phyloP scores from a whole-genome alignment of 2,113 vertebrate genomes.

The Romanogobio albipinnatus region DNA sequence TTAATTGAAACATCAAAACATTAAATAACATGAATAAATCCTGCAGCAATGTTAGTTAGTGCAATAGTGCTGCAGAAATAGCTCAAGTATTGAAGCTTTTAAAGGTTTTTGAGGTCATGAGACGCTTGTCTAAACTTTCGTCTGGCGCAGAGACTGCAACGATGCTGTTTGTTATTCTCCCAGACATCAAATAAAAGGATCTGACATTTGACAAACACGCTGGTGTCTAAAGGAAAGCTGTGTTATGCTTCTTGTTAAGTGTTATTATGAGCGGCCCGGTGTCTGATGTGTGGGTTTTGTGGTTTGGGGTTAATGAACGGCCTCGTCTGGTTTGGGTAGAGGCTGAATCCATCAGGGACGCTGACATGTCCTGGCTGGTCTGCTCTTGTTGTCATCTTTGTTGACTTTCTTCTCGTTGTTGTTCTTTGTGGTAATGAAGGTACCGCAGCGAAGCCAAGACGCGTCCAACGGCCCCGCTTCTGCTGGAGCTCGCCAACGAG shows the following conservation, averaged over 20 bases:
- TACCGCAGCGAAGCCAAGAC: slow-evolving; percentile 84
- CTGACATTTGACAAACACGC: background rate
- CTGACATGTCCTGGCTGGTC: slow-evolving; percentile 80
- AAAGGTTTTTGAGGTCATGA: too few relatives aligned
- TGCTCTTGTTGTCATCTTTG: slow-evolving; percentile 79
- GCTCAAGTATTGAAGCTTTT: background rate
- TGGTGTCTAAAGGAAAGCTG: background rate
- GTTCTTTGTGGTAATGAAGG: slow-evolving; percentile 80
- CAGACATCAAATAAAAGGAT: background rate
- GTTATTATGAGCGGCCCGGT: background rate
- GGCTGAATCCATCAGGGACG: slow-evolving; percentile 74
- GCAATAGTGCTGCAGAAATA: too few relatives aligned
- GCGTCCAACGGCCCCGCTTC: slow-evolving; percentile 84
- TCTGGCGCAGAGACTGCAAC: background rate
- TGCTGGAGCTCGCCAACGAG: slow-evolving; percentile 95
- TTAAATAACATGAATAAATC: too few relatives aligned
- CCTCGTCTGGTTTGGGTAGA: slow-evolving; percentile 68
- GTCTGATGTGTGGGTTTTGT: slow-evolving; percentile 59
- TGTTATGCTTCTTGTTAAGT: background rate
- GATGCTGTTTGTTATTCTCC: background rate
- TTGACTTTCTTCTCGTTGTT: slow-evolving; percentile 63
- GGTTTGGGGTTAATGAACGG: slow-evolving; percentile 73
- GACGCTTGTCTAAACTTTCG: background rate
- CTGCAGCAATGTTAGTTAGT: too few relatives aligned
- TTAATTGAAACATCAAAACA: too few relatives aligned